These are phyloP conservation scores for Limnephilus lunatus DNA, from an alignment of 2,888 invertebrate species.

Conservation along the genomic window DNA sequence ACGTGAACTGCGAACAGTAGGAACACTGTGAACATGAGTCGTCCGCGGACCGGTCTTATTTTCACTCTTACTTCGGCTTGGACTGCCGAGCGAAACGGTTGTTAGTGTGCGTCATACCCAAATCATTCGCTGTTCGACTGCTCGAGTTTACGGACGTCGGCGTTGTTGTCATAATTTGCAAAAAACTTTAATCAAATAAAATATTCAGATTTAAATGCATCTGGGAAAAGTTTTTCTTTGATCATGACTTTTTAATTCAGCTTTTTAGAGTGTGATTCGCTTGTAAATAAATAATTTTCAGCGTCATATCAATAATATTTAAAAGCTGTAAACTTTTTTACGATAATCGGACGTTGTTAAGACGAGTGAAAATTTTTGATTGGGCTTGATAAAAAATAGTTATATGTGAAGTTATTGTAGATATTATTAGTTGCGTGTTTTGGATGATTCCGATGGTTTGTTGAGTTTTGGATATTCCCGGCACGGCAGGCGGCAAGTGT, in stretches of 20 bases:
- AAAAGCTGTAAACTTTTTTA: conserved; percentile 26
- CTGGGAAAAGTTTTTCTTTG: conserved; percentile 12
- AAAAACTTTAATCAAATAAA: not conserved
- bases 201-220: not conserved
- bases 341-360: conserved; percentile 8
- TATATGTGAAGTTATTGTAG: conserved; percentile 35
- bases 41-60: not conserved
- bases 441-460: not conserved
- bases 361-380: conserved; percentile 21
- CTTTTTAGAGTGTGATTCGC: not conserved
- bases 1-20: not conserved
- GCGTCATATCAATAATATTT: conserved; percentile 6
- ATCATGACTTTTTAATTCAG: conserved; percentile 4
- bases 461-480: not conserved
- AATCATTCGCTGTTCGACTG: conserved; percentile 13
- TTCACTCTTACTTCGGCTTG: conserved; percentile 58
- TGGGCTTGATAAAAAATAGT: conserved; percentile 10
- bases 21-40: not conserved
- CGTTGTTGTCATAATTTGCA: conserved; percentile 8
- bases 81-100: conserved; percentile 47
- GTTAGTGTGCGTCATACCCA: conserved; percentile 2
- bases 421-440: not conserved
- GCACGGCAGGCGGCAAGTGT: not conserved
- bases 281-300: not conserved
- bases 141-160: conserved; percentile 22